Evolutionary conservation across 2,797 vertebrate species (phyloP).

Genomic region (Argya squamiceps): DNA sequence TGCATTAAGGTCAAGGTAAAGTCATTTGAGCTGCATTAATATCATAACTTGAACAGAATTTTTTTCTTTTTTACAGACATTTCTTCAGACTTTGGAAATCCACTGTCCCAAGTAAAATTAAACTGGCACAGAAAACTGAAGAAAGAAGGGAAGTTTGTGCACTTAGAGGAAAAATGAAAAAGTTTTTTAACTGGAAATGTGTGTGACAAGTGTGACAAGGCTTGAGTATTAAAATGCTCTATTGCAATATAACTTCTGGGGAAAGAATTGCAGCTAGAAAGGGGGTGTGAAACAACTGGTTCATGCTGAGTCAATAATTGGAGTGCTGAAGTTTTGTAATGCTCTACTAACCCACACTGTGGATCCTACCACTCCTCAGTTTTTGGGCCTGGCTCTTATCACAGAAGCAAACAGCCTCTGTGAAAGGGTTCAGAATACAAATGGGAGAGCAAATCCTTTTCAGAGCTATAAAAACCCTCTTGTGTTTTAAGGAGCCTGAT

Average conservation of each 20-base stretch:
- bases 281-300: background rate
- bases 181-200: background rate
- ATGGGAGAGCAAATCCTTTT: background rate
- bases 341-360: background rate
- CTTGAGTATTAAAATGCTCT: background rate
- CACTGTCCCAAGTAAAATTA: background rate
- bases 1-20: background rate
- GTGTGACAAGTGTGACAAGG: background rate
- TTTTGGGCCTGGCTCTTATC: background rate
- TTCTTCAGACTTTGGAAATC: background rate
- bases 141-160: background rate
- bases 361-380: background rate
- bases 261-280: background rate
- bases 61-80: background rate
- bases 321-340: background rate
- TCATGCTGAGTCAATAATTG: background rate
- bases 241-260: background rate
- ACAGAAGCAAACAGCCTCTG: background rate
- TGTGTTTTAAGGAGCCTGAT: background rate
- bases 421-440: background rate
- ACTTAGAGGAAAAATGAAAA: background rate
- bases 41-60: background rate
- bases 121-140: background rate
- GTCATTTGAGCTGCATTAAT: background rate
- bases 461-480: conserved; percentile 10